Evolutionary conservation across 2,113 vertebrate species (phyloP), one percentile per base, ranked within the genome.

Genomic region (Castor canadensis): DNA sequence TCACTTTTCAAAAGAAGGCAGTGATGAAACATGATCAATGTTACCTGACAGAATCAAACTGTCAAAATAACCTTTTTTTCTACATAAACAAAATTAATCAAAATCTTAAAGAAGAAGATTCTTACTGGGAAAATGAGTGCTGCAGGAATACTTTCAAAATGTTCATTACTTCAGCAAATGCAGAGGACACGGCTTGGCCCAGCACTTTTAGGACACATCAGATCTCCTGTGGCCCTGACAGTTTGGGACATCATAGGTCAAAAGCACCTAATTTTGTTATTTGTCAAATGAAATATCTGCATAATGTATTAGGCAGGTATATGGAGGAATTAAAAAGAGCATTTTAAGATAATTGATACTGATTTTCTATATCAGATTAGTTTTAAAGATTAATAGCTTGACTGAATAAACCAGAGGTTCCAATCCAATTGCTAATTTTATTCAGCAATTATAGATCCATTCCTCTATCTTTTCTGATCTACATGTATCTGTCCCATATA

Each of bases 1-100:
- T 82, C 40, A 81, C 35, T 94, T 95, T 76, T 69, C 69, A 77
- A 86, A 95, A 93, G 49, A 66, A 60, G 7, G 38, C 49, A 87
- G 9, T 32, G 38, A 15, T 43, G 28, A 89, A 67, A 87, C 66
- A 77, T n/a, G 22, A 85, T 22, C 20, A 40, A 35, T 28, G 12
- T 40, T 54, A 88, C 58, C 49, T 80, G 60, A 19, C 0, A 94
- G 56, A 54, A 79, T 72, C 32, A 56, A 81, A 72, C 30, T 89
- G 43, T 30, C 52, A 83, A 86, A 87, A 47, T 32, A 69, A 40
- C 16, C 45, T 11, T 77, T 45, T 88, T 86, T 60, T 30, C 32
- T 52, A 52, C 13, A 45, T 43, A 58, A 86, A 72, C 32, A 91
- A 69, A 79, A 40, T 43, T 28, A 4, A 91, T 89, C 82, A 79